Base-by-base conservation (phyloP, 2,797 vertebrate genomes). In the Limosa lapponica region DNA sequence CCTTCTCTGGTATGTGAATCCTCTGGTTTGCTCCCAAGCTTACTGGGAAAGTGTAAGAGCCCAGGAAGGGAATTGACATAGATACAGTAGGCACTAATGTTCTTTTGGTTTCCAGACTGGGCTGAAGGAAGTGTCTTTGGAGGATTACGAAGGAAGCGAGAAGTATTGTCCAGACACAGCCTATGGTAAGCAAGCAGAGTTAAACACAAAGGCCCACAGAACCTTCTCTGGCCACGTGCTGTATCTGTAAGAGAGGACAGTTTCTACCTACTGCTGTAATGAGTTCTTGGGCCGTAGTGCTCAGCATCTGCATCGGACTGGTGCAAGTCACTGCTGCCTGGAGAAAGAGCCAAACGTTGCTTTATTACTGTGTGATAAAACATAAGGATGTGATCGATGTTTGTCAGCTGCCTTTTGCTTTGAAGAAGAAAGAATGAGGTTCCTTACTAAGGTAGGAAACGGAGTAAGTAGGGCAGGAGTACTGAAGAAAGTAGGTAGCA, bases 161-260 rank as follows among this genome's bases (percentile, higher is more conserved):
- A 98, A 99, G 92, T 98, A 99, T 82, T 98, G 98, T 94, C 95
- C 99, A 7, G 98, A 98, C 94, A 99, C 98, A 0, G 97, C 98
- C 16, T 99, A 99, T 6, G 99, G 99, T 99, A 97, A 98, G 98
- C 90, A 59, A 90, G 67, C 69, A 78, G 7, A 58, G 48, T 51
- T 85, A 82, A 95, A 67, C 57, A 58, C n/a, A 81, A 67, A 77
- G 89, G 77, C 52, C 74, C 37, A 57, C 66, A 82, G 82, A 67
- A 69, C 55, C 58, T 94, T 89, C 84, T 90, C 54, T 30, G 36
- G 71, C 44, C 59, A 28, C 8, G 2, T 70, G 59, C 59, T 84
- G 2, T 81, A 44, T 51, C 55, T 91, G 19, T 85, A 74, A 61
- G 61, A 89, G 54, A 90, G 59, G 48, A 71, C 24, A 30, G 37